Evolutionary conservation across 1,140 invertebrate species (phyloP).

Genomic region (Chlorops oryzae): DNA sequence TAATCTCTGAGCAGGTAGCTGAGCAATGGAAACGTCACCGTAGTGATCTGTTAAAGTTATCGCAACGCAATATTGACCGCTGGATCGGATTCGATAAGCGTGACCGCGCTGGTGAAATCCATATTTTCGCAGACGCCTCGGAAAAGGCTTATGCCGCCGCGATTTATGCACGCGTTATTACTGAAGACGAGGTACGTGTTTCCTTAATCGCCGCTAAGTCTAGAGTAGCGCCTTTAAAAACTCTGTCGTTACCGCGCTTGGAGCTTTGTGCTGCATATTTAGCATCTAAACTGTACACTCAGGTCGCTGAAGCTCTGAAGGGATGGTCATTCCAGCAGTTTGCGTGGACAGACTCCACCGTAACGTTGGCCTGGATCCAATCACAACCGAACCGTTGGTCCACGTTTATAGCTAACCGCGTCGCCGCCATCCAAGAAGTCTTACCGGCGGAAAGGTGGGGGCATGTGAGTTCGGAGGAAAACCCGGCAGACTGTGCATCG

Average conservation of each 20-base stretch:
- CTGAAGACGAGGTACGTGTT: too few relatives aligned
- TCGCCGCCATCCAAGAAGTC: constrained; percentile 29
- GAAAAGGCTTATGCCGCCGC: too few relatives aligned
- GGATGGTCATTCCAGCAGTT: background rate
- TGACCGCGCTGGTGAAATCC: too few relatives aligned
- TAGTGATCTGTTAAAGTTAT: too few relatives aligned
- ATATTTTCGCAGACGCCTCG: too few relatives aligned
- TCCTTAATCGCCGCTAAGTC: too few relatives aligned
- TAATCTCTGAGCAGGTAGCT: too few relatives aligned
- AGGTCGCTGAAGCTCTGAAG: background rate
- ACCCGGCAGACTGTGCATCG: background rate
- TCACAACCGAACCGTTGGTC: constrained; percentile 25
- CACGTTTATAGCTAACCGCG: constrained; percentile 40
- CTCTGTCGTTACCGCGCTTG: background rate
- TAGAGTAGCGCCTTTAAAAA: too few relatives aligned
- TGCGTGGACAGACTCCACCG: constrained; percentile 33
- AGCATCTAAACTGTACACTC: background rate
- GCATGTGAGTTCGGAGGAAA: constrained; percentile 20
- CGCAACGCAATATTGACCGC: too few relatives aligned
- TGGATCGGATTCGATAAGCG: too few relatives aligned
- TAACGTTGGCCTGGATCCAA: constrained; percentile 35
- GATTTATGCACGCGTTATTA: too few relatives aligned
- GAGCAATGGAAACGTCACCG: too few relatives aligned
- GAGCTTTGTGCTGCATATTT: constrained; percentile 4
- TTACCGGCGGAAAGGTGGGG: constrained; percentile 18